Percentiles rank a stretch among this genome's conserved stretches.
phyloP scores from a whole-genome alignment of 1,140 invertebrate genomes.

The Drosophila paulistorum region DNA sequence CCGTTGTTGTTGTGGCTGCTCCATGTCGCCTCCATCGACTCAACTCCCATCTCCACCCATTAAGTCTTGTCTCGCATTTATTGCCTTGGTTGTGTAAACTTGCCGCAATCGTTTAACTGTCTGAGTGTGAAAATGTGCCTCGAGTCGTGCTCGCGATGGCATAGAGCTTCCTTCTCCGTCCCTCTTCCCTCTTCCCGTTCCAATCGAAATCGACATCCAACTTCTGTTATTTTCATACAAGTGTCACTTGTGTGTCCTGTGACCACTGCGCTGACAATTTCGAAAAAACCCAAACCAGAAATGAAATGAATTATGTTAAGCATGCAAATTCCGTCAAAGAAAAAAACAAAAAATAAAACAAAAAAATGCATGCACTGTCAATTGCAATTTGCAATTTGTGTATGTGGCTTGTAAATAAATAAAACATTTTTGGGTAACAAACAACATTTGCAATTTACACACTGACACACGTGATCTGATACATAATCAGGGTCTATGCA shows the following conservation, averaged over 20 bases:
- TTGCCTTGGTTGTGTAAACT: conserved; percentile 33
- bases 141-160: not conserved
- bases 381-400: conserved; percentile 43
- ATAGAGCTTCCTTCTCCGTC: not conserved
- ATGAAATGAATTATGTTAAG: conserved; percentile 58
- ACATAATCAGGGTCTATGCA: not conserved
- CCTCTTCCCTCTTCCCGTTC: too few species aligned
- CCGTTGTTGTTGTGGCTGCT: conserved; percentile 8
- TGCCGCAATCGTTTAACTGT: conserved; percentile 50
- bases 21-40: not conserved
- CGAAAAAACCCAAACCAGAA: conserved; percentile 20
- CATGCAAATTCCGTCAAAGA: conserved; percentile 39
- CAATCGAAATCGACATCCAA: not conserved
- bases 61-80: conserved; percentile 14
- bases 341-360: not conserved
- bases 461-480: not conserved
- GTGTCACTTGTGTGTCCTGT: conserved; percentile 1
- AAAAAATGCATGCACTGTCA: conserved; percentile 52
- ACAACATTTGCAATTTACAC: conserved; percentile 31
- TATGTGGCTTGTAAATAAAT: conserved; percentile 42
- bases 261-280: conserved; percentile 15
- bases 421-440: conserved; percentile 37
- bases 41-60: not conserved
- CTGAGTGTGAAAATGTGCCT: conserved; percentile 13
- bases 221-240: not conserved